Conservation (phyloP, 2,113 vertebrate species). For the Rhagologus leucostigma region DNA sequence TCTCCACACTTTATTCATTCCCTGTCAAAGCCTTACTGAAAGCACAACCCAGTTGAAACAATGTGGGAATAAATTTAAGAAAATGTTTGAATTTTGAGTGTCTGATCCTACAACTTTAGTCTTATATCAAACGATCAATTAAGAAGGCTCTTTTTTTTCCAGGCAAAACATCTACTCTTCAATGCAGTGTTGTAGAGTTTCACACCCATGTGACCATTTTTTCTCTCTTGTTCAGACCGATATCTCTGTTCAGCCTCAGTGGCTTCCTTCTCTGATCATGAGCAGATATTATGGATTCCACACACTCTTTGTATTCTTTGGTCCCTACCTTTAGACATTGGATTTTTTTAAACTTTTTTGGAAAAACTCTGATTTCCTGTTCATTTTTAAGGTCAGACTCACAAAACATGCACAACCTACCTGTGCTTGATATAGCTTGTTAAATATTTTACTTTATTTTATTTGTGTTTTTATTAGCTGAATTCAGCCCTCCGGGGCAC, state of each 20-base stretch:
- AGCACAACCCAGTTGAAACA: neutral
- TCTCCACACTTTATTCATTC: neutral
- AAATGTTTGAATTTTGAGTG: neutral
- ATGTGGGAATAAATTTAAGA: neutral
- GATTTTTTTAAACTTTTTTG: neutral
- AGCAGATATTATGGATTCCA: neutral
- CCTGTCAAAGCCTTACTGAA: neutral
- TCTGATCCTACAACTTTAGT: neutral
- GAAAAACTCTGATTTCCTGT: neutral
- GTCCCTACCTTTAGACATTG: neutral
- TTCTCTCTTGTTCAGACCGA: neutral
- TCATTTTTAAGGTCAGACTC: constrained; percentile 10
- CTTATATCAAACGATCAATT: neutral
- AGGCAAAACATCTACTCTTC: neutral
- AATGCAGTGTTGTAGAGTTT: neutral
- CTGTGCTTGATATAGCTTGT: neutral
- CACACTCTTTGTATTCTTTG: neutral
- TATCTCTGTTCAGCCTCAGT: neutral
- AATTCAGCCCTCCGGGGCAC: neutral
- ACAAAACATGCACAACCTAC: neutral
- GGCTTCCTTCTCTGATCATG: neutral
- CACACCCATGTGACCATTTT: neutral
- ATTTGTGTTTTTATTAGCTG: constrained; percentile 51
- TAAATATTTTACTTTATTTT: constrained; percentile 53
- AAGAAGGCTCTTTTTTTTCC: fast-evolving